Conservation (phyloP, 2,797 vertebrate species). For the Crenichthys baileyi region DNA sequence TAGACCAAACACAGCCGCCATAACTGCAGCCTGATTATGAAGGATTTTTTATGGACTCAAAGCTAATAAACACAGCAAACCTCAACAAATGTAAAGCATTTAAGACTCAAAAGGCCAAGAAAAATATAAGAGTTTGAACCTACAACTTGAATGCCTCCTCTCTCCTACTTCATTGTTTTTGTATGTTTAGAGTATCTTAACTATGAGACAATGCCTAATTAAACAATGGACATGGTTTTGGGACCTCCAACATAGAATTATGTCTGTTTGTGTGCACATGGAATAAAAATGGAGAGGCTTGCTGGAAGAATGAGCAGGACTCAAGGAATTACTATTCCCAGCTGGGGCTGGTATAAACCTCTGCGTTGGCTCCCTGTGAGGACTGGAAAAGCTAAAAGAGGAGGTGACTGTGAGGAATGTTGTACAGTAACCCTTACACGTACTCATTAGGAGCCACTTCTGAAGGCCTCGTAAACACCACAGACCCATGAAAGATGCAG, state of each 20-base stretch:
- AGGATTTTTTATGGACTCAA: slow-evolving; percentile 53
- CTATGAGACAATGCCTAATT: slow-evolving; percentile 59
- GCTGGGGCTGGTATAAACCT: slow-evolving; percentile 79
- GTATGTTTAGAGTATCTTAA: slow-evolving; percentile 51
- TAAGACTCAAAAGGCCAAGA: slow-evolving; percentile 30
- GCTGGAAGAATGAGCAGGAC: slow-evolving; percentile 61
- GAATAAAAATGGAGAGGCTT: slow-evolving; percentile 22
- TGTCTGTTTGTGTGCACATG: slow-evolving; percentile 21
- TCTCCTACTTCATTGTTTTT: slow-evolving; percentile 15
- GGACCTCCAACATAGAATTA: slow-evolving; percentile 44
- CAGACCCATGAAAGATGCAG: slow-evolving; percentile 63
- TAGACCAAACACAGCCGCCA: slow-evolving; percentile 41
- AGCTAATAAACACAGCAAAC: slow-evolving; percentile 61
- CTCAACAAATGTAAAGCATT: slow-evolving; percentile 43
- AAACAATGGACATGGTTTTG: slow-evolving; percentile 44
- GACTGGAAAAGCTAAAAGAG: slow-evolving; percentile 60
- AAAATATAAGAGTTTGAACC: slow-evolving; percentile 34
- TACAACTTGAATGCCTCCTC: slow-evolving; percentile 8
- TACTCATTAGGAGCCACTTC: slow-evolving; percentile 78
- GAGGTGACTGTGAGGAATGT: slow-evolving; percentile 71
- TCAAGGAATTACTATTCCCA: slow-evolving; percentile 75
- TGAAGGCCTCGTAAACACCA: slow-evolving; percentile 82
- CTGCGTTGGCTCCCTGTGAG: slow-evolving; percentile 72
- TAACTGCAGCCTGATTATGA: slow-evolving; percentile 51
- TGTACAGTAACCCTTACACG: slow-evolving; percentile 77